Evolutionary conservation across 1,140 invertebrate species (phyloP).

Genomic region (Drosophila takahashii): DNA sequence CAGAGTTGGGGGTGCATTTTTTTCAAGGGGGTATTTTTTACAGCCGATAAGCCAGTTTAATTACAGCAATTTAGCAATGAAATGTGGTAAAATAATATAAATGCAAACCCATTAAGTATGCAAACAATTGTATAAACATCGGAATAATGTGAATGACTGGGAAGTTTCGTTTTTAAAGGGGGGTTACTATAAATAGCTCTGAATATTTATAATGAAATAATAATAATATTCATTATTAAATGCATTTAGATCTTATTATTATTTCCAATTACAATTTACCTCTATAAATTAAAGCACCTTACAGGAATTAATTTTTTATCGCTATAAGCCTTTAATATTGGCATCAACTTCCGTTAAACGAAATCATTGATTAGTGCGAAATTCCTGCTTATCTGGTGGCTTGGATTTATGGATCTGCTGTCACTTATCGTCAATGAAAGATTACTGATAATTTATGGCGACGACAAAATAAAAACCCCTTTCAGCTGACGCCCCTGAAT

Average conservation of each 20-base stretch:
- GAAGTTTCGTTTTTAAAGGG: background rate
- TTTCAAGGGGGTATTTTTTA: background rate
- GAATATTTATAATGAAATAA: background rate
- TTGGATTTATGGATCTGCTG: constrained; percentile 22
- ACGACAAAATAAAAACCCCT: background rate
- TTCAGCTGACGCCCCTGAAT: constrained; percentile 7
- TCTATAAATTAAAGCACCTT: background rate
- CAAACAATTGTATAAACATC: background rate
- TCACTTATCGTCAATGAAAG: constrained; percentile 3
- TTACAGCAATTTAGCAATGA: background rate
- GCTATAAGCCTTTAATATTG: background rate
- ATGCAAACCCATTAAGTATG: background rate
- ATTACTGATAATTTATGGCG: constrained; percentile 28
- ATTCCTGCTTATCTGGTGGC: constrained; percentile 14
- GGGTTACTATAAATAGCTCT: background rate
- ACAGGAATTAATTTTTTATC: background rate
- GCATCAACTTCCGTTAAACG: constrained; percentile 5
- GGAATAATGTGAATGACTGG: background rate
- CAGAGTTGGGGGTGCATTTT: constrained; percentile 4
- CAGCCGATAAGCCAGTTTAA: background rate
- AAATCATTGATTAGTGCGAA: constrained; percentile 10
- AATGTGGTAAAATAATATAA: constrained; percentile 4
- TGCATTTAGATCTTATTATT: background rate
- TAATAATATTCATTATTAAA: too few relatives aligned
- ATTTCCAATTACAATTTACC: background rate